Evolutionary conservation across 2,888 invertebrate species (phyloP).

Genomic region (Petrophora chlorosata): DNA sequence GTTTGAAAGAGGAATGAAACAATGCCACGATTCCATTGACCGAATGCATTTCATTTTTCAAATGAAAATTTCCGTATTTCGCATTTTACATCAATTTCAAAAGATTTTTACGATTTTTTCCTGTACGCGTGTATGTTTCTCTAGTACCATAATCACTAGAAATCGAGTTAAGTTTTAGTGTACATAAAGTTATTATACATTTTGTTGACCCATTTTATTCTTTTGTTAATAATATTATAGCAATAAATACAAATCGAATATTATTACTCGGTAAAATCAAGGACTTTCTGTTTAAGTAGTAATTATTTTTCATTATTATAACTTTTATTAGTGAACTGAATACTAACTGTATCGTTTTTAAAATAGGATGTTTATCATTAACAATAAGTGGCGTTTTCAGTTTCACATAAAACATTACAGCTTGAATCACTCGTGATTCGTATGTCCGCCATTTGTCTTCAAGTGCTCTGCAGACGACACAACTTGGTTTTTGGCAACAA

Average conservation of each 20-base stretch:
- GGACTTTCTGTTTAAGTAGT: constrained; percentile 55
- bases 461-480: constrained; percentile 1
- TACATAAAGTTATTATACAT: constrained; percentile 70
- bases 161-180: constrained; percentile 56
- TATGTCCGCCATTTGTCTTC: constrained; percentile 2
- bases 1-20: constrained; percentile 17
- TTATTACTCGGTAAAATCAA: constrained; percentile 54
- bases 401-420: constrained; percentile 7
- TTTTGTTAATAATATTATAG: constrained; percentile 66
- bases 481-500: not conserved
- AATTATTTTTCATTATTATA: constrained; percentile 58
- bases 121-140: constrained; percentile 34
- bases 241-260: constrained; percentile 58
- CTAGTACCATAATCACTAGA: constrained; percentile 22
- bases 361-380: constrained; percentile 57
- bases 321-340: constrained; percentile 62
- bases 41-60: constrained; percentile 36
- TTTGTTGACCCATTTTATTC: constrained; percentile 68
- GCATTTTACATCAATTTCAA: constrained; percentile 53
- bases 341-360: constrained; percentile 59
- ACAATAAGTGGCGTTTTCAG: constrained; percentile 49
- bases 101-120: constrained; percentile 47
- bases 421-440: constrained; percentile 5
- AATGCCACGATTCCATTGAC: constrained; percentile 30
- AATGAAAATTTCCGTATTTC: constrained; percentile 32